These are phyloP conservation scores for Macroglossus sobrinus DNA, from an alignment of 2,113 vertebrate species.

Conservation along the genomic window DNA sequence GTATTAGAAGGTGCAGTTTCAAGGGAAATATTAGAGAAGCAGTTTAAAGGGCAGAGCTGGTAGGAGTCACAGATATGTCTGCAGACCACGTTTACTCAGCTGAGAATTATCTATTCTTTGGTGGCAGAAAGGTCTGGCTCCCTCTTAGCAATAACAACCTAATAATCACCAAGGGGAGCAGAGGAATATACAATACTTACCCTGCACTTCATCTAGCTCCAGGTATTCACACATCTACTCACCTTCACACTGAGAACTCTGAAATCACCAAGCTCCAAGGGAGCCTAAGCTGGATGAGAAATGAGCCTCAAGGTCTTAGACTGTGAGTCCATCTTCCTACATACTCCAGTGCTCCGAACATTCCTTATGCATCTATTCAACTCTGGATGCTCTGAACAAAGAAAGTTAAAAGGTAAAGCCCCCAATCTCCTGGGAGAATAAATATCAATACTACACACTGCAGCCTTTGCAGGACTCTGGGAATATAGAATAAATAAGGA, in stretches of 20 bases:
- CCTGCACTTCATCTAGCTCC: not conserved
- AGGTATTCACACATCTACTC: not conserved
- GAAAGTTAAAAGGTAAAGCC: not conserved
- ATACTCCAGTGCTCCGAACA: not conserved
- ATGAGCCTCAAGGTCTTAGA: not conserved
- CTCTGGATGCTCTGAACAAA: not conserved
- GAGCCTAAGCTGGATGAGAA: not conserved
- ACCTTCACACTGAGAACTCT: not conserved
- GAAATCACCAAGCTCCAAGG: not conserved
- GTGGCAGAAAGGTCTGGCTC: conserved; percentile 74
- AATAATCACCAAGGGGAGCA: not conserved
- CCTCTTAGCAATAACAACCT: conserved; percentile 71
- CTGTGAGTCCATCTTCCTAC: not conserved
- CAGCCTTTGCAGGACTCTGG: not conserved
- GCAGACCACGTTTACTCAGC: conserved; percentile 70
- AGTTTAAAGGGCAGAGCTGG: conserved; percentile 75
- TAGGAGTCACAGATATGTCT: conserved; percentile 73
- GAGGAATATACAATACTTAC: not conserved
- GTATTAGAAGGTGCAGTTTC: not conserved
- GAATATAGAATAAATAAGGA: not conserved
- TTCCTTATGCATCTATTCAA: not conserved
- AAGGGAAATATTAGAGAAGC: conserved; percentile 49
- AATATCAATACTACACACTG: not conserved
- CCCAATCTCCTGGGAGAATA: not conserved
- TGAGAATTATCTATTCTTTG: conserved; percentile 79